Evolutionary conservation across 2,888 invertebrate genomes (phyloP), one percentile per base, ranked within the genome.

Genomic region (Metellina segmentata): DNA sequence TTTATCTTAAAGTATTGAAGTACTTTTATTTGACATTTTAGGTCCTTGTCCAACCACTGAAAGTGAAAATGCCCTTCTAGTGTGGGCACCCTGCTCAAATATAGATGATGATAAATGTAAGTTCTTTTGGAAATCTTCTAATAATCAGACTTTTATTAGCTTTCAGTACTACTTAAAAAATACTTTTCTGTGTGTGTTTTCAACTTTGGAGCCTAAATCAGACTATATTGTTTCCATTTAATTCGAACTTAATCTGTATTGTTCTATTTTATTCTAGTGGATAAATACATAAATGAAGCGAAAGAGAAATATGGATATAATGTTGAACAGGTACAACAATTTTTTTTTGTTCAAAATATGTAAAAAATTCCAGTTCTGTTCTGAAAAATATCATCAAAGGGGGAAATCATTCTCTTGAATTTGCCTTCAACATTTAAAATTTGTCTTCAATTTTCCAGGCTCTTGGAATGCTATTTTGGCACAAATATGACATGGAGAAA

Each of bases 261-360:
- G 0, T 51, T 71, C 74, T 86, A 49, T 81, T 83, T 87, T 92
- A 13, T 69, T 96, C 93, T 95, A 99, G 99, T 99, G 96, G 98
- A 98, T 95, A 98, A 98, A 95, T 99, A 98, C 95, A 97, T 99
- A 94, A 96, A 97, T 94, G 96, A 98, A 94, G 98, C 99, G 34
- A 99, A 98, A 95, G 99, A 99, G 95, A 99, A 98, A 95, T 99
- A 98, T 96, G 98, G 98, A 69, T 99, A 99, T 94, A 99, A 98
- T 95, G 98, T 98, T 74, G 99, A 99, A 95, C 99, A 99, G 94
- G 95, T 95, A 93, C 86, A 93, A 9, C 9, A 77, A 77, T 48
- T 16, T 49, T 85, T 77, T 89, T 77, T 20, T 19, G 13, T 48
- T 52, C n/a, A 70, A 69, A 16, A 6, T 82, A 69, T 70, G 34